Base-by-base conservation (phyloP, 2,797 vertebrate species). In the Channa striata region DNA sequence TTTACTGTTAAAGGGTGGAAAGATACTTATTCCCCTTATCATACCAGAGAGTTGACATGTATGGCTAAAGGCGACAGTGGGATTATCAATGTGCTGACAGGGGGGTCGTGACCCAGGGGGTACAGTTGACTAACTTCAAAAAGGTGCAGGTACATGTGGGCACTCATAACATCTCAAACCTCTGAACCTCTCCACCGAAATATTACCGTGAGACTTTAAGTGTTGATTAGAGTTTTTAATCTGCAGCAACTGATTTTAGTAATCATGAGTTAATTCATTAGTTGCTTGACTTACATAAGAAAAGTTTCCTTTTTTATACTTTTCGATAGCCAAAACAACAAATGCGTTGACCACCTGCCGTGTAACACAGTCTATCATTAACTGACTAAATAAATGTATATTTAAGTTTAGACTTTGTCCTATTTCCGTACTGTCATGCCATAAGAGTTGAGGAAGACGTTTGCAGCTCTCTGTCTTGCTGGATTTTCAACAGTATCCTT, bases 1-100 rank as follows among this genome's bases (percentile, higher is more conserved):
- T 80, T 68, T 90, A 92, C 90, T 2, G 84, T 91, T 90, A 91
- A 87, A 80, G 81, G 79, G 76, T 67, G 81, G 74, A 63, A 57
- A 68, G 54, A 53, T 65, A 60, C 54, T 60, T 50, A 59, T 57
- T 72, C 25, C 52, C 21, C 40, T 77, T 71, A 49, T 86, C 77
- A 74, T 74, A 65, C 69, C 73, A 54, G 34, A 70, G 67, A 20
- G 44, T 75, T 80, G 52, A 66, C 56, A 73, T 53, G 68, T 50
- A n/a, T 40, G 36, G 59, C 68, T 72, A 36, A 46, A 68, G 62
- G 74, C 71, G 71, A 69, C 53, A 74, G 54, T 6, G 21, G 56
- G 59, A 48, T 66, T 79, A 76, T 50, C 80, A 68, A 84, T 80
- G 74, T 78, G 52, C 39, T 14, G n/a, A 30, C 8, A 30, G 6